These are phyloP conservation scores for Gymnothorax reevesii DNA, from an alignment of 2,797 vertebrate genomes.

Conservation along the genomic window DNA sequence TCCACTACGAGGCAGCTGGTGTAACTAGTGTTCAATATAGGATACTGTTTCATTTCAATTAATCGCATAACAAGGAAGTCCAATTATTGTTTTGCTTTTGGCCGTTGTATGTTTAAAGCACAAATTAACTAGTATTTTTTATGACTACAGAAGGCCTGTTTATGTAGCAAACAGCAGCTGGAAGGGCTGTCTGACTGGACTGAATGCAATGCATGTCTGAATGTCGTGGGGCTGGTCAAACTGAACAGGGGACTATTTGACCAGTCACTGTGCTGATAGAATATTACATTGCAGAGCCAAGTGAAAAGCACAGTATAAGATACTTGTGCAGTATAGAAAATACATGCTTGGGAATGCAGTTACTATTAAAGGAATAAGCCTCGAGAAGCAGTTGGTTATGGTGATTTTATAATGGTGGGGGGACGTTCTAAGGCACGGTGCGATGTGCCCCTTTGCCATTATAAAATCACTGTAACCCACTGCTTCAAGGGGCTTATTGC, in stretches of 20 bases:
- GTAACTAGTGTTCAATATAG: background rate
- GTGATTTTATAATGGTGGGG: too few relatives aligned
- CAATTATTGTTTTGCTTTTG: too few relatives aligned
- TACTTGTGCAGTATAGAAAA: background rate
- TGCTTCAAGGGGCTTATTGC: too few relatives aligned
- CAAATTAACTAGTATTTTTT: too few relatives aligned
- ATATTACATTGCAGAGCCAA: background rate
- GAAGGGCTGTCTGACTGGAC: background rate
- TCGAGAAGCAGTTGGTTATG: too few relatives aligned
- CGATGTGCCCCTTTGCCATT: too few relatives aligned
- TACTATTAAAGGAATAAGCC: too few relatives aligned
- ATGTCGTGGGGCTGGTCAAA: background rate
- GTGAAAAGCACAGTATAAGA: background rate
- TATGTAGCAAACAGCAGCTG: background rate
- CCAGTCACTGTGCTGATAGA: background rate
- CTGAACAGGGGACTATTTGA: background rate
- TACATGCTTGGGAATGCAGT: background rate
- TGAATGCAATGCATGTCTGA: background rate
- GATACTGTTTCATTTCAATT: background rate
- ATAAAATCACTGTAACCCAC: too few relatives aligned
- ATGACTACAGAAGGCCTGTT: too few relatives aligned
- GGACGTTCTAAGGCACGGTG: too few relatives aligned
- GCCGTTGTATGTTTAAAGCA: too few relatives aligned
- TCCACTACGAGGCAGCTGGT: background rate
- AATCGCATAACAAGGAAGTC: too few relatives aligned